Conservation (phyloP, 2,113 vertebrate species). For the Lipotes vexillifer region DNA sequence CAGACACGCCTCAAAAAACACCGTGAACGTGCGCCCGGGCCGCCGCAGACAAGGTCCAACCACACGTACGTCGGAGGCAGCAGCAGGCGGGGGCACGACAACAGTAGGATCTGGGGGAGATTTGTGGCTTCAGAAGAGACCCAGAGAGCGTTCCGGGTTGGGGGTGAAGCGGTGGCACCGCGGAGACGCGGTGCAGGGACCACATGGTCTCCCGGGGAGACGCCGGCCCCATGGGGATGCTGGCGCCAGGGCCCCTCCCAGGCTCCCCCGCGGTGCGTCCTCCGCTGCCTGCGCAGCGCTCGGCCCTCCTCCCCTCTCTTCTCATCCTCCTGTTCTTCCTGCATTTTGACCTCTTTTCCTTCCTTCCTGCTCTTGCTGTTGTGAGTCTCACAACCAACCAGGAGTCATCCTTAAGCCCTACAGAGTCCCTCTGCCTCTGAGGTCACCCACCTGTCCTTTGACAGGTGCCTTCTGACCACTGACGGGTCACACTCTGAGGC, state of each 20-base stretch:
- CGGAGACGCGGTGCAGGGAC: neutral
- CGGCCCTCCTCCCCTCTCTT: neutral
- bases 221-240: neutral
- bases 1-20: neutral
- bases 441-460: conserved; percentile 31
- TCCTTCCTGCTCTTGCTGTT: neutral
- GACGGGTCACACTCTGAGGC: neutral
- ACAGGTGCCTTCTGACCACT: conserved; percentile 33
- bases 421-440: conserved; percentile 53
- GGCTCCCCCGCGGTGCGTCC: neutral
- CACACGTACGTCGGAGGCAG: neutral
- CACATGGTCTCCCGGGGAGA: neutral
- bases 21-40: neutral
- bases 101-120: neutral
- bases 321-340: neutral
- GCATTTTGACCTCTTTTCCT: rapidly evolving
- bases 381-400: conserved; percentile 64
- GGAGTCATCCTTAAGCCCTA: conserved; percentile 61
- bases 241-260: neutral
- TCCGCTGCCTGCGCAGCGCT: neutral
- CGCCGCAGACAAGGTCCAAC: neutral
- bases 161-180: neutral
- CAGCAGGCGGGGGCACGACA: no score
- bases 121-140: neutral
- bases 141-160: neutral